Base-by-base conservation (phyloP, 35 echinoderm and acorn worm species). In the Ptychodera flava region DNA sequence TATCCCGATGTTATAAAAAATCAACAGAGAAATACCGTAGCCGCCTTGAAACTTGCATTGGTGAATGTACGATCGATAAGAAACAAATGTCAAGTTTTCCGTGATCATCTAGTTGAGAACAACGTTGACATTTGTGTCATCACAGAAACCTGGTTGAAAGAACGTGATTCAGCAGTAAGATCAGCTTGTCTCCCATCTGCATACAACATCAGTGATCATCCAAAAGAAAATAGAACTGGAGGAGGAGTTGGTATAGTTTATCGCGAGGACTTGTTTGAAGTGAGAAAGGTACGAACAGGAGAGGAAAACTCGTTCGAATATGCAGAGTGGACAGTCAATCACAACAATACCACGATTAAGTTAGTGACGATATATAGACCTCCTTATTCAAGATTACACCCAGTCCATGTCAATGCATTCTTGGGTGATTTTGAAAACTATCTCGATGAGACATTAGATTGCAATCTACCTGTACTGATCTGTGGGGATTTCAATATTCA, bases 131-230 rank as follows among this genome's bases (percentile, higher is more conserved):
- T 87, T 29, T 87, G 85, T 33, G 77, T 87, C 29, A 15, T 87
- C 29, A 87, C 85, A 1, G 85, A 87, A 87, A 87, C 85, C 32
- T 87, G 85, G 77, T 77, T 87, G 31, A 79, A 45, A 31, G 76
- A 79, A 77, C 27, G 28, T 32, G 77, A 87, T 35, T 34, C 77
- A 87, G 77, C 85, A 15, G 64, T 37, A 28, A 78, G 53, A 64
- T 87, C 37, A 87, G 1, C 37, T 77, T 87, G 77, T 77, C 32
- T 16, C 12, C 33, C 37, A 87, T 29, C 29, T 33, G 32, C 33
- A 32, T 76, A 78, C 75, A 87, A 79, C 77, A 36, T 85, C 36
- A 30, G 27, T 10, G 28, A 76, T 78, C 38, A 87, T 0, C 77
- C 45, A 6, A 78, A 76, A 37, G 6, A 87, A 38, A 33, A 33